Evolutionary conservation across 2,113 vertebrate genomes (phyloP), one percentile per base, ranked within the genome.

Genomic region (Sinosuthora webbiana): DNA sequence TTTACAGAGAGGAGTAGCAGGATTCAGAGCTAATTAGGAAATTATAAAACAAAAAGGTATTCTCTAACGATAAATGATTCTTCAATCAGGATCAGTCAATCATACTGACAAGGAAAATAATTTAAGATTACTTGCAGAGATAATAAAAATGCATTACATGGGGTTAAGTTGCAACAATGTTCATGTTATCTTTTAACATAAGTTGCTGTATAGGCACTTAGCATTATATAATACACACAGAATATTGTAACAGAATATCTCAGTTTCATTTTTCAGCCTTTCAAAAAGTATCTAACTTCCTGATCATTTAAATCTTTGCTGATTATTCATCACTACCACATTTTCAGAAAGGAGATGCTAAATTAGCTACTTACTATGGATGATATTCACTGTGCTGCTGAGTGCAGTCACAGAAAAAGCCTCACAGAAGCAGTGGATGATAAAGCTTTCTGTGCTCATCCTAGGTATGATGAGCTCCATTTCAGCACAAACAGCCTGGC

Each of bases 321-420:
- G 90, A 96, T 96, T 96, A 92, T 94, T 90, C 94, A 83, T 83
- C 86, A 67, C 83, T 44, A 67, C 25, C 77, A 55, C 73, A 35
- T 86, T 95, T 94, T 93, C 76, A 71, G 76, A 71, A 33, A 70
- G 69, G 41, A 94, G 83, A 85, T 75, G 79, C 73, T 94, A 89
- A 93, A 90, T 92, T 67, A 93, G 60, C 90, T 92, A 23, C 90
- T 95, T 90, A 88, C 90, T 96, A 88, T 86, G 93, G 85, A 94
- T 92, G 94, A 89, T 53, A 89, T 75, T 94, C 95, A 80, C 83
- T 50, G 4, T 13, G 64, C 67, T 69, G 79, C 86, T 65, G 71
- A 92, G 82, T 20, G 2, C 59, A 85, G 90, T 10, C 75, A 53
- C 7, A 4, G 65, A 90, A 52, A 27, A 31, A 95, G 62, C 57